phyloP scores from a whole-genome alignment of 1,140 invertebrate species.

The Centruroides vittatus region DNA sequence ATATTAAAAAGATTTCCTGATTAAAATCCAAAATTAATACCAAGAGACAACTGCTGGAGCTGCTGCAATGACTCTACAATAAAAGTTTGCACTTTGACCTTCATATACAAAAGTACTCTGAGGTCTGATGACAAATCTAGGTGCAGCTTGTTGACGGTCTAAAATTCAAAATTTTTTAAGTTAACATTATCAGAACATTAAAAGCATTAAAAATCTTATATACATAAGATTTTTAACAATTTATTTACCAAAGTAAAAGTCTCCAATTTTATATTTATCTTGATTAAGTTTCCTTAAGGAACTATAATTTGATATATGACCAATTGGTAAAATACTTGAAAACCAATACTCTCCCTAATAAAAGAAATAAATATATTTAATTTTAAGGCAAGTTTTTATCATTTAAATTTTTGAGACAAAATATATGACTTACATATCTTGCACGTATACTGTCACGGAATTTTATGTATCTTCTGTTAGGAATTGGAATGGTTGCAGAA shows the following conservation, averaged over 20 bases:
- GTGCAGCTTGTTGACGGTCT: constrained; percentile 91
- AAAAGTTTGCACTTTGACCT: constrained; percentile 93
- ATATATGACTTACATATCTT: constrained; percentile 29
- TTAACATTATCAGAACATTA: too few relatives aligned
- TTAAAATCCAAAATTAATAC: constrained; percentile 35
- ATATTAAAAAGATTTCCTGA: not conserved
- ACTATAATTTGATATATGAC: constrained; percentile 91
- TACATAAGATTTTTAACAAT: too few relatives aligned
- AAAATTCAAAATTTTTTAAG: not conserved
- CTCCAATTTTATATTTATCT: constrained; percentile 93
- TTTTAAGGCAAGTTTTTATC: too few relatives aligned
- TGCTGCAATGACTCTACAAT: constrained; percentile 86
- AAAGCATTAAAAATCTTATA: too few relatives aligned
- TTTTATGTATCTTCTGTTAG: constrained; percentile 62
- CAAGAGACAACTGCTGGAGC: constrained; percentile 89
- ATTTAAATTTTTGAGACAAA: not conserved
- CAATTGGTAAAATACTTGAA: constrained; percentile 82
- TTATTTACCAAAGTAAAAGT: constrained; percentile 56
- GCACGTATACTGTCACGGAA: constrained; percentile 71
- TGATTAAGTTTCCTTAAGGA: constrained; percentile 87
- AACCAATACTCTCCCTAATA: constrained; percentile 56
- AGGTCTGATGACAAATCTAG: constrained; percentile 93
- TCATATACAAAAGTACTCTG: constrained; percentile 90
- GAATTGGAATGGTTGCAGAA: constrained; percentile 47
- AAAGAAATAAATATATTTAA: not conserved